Base-by-base conservation (phyloP, 2,113 vertebrate genomes). In the Bufo gargarizans region DNA sequence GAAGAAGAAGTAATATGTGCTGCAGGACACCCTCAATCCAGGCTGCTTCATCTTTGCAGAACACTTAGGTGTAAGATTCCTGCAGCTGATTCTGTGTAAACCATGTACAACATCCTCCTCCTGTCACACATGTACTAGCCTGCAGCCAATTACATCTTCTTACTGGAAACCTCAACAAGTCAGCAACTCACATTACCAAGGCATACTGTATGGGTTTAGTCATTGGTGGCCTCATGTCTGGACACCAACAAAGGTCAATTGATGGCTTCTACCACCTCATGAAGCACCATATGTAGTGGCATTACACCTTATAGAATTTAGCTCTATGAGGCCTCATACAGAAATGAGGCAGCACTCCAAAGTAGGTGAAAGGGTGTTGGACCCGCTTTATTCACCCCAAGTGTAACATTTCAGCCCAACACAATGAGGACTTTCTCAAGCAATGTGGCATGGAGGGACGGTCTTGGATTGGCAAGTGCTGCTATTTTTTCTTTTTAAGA, bases 21-120 rank as follows among this genome's bases (percentile, higher is more conserved):
- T 17, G 33, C 76, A 17, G 59, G 55, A 6, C 20, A 4, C 8
- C 5, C 10, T n/a, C 14, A 69, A 16, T 71, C 45, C 74, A 8
- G 7, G 86, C 14, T 56, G 59, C 86, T 80, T 87, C 86, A 87
- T 87, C 49, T 69, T 71, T 87, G 63, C 86, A 80, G 50, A 59
- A 10, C 14, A 22, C 20, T 77, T 86, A 49, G 74, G 61, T 67
- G n/a, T 17, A 19, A 81, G 77, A 20, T 45, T 22, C 74, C 14
- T 71, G 49, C 86, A 87, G 77, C 77, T 80, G 86, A 69, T 49
- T 67, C 76, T 8, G 50, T 79, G 76, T 79, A 86, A 50, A 43
- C n/a, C 58, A 55, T 45, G 22, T 65, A 65, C 49, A 58, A 43
- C 43, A 53, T 71, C 86, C 77, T 55, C 63, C 86, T 80, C 20